A percentile compares a stretch with the other conserved stretches of the same genome.
phyloP scores from a whole-genome alignment of 1,140 invertebrate species.

The Vanessa tameamea region DNA sequence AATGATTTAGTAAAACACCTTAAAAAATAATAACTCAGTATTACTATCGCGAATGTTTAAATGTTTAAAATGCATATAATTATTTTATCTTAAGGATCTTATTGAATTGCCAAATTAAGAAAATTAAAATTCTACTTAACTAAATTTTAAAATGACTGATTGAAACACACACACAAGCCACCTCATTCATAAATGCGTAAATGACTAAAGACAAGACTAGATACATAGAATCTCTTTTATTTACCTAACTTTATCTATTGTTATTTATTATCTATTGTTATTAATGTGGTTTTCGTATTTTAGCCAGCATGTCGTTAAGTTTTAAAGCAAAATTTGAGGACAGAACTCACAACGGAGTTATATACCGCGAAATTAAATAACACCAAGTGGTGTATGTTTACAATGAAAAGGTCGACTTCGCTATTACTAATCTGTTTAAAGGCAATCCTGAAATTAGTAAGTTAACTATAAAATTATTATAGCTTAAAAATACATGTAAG shows the following conservation, averaged over 20 bases:
- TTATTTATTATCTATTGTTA: too few species aligned
- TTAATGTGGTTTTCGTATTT: slow-evolving; percentile 23
- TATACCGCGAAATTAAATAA: slow-evolving; percentile 51
- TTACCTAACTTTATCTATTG: not conserved
- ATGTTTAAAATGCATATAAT: too few species aligned
- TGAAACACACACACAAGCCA: too few species aligned
- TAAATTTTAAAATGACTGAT: too few species aligned
- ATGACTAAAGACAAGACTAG: too few species aligned
- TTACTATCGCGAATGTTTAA: too few species aligned
- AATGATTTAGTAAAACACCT: too few species aligned
- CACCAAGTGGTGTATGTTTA: slow-evolving; percentile 46
- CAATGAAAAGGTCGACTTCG: slow-evolving; percentile 50
- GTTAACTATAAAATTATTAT: slow-evolving; percentile 32
- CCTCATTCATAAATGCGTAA: too few species aligned
- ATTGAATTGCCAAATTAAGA: too few species aligned
- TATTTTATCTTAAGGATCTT: too few species aligned
- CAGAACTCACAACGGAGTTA: slow-evolving; percentile 46
- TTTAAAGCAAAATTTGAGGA: slow-evolving; percentile 54
- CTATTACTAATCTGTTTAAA: slow-evolving; percentile 59
- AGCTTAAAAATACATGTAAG: not conserved
- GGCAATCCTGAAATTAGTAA: slow-evolving; percentile 62
- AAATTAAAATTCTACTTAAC: too few species aligned
- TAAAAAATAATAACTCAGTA: too few species aligned
- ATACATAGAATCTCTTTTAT: not conserved
- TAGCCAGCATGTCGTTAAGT: slow-evolving; percentile 50